Evolutionary conservation across 2,113 vertebrate species (phyloP).

Genomic region (Fulmarus glacialis): DNA sequence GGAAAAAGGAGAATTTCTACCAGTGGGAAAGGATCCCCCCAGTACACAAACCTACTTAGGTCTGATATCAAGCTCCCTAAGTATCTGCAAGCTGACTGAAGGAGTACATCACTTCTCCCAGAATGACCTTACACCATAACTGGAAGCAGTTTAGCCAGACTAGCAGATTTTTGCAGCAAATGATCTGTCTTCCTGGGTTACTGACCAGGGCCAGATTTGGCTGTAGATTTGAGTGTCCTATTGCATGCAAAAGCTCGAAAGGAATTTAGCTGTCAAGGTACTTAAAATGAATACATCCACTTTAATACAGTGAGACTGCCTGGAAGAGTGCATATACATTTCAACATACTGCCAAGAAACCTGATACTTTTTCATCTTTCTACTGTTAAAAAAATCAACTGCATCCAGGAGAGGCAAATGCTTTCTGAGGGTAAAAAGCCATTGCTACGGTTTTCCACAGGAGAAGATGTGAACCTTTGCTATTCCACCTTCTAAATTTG

Average conservation of each 20-base stretch:
- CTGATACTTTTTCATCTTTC: not conserved
- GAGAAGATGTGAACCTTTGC: conserved; percentile 9
- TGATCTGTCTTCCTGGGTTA: not conserved
- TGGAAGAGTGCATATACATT: conserved; percentile 15
- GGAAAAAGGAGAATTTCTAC: not conserved
- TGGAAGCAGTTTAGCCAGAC: not conserved
- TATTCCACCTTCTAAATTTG: not conserved
- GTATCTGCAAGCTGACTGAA: not conserved
- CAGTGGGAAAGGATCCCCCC: not conserved
- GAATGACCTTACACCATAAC: not conserved
- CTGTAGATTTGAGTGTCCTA: not conserved
- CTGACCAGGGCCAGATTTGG: not conserved
- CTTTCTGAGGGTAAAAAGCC: not conserved
- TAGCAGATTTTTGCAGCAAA: not conserved
- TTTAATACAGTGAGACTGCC: conserved; percentile 23
- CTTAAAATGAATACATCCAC: conserved; percentile 31
- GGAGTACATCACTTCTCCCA: not conserved
- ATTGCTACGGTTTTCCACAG: not conserved
- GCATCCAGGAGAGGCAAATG: not conserved
- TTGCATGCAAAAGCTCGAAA: conserved; percentile 50
- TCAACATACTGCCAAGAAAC: conserved; percentile 12
- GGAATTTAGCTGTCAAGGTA: conserved; percentile 50
- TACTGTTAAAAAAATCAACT: conserved; percentile 11
- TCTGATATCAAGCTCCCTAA: not conserved
- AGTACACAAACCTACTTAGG: not conserved